Conservation (phyloP, 2,113 vertebrate genomes). For the Orcinus orca region DNA sequence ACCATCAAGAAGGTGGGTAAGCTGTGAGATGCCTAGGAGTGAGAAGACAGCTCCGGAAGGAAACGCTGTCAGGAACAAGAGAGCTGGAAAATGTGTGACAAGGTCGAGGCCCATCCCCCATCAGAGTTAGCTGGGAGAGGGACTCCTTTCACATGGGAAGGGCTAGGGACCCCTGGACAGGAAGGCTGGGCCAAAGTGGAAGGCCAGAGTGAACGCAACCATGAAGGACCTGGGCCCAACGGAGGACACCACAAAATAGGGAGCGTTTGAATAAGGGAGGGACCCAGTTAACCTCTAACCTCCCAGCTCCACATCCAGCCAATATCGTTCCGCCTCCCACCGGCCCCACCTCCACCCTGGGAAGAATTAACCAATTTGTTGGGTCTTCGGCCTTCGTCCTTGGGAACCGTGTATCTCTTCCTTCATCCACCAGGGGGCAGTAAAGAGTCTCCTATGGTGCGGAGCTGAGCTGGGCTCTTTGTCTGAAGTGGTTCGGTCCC, state of each 20-base stretch:
- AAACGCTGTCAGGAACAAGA: background rate
- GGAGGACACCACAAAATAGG: background rate
- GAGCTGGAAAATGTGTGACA: background rate
- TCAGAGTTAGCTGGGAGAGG: background rate
- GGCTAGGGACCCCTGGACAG: fast-evolving
- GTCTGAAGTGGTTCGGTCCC: background rate
- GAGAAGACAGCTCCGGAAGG: background rate
- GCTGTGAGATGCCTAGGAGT: background rate
- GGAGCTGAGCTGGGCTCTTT: background rate
- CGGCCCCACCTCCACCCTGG: fast-evolving
- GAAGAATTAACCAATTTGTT: background rate
- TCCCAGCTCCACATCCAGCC: background rate
- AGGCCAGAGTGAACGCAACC: background rate
- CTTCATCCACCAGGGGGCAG: constrained; percentile 55
- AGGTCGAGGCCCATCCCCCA: background rate
- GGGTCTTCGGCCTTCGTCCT: background rate
- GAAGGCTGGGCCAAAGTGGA: background rate
- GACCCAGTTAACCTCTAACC: background rate
- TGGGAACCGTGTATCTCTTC: background rate
- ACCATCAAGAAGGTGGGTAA: background rate
- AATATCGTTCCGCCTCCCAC: background rate
- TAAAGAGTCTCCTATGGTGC: background rate
- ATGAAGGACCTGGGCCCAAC: background rate
- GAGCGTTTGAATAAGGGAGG: background rate
- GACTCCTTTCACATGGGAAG: background rate